Evolutionary conservation across 53 echinoderm and acorn worm species (phyloP).

Genomic region (Holothuria leucospilota): DNA sequence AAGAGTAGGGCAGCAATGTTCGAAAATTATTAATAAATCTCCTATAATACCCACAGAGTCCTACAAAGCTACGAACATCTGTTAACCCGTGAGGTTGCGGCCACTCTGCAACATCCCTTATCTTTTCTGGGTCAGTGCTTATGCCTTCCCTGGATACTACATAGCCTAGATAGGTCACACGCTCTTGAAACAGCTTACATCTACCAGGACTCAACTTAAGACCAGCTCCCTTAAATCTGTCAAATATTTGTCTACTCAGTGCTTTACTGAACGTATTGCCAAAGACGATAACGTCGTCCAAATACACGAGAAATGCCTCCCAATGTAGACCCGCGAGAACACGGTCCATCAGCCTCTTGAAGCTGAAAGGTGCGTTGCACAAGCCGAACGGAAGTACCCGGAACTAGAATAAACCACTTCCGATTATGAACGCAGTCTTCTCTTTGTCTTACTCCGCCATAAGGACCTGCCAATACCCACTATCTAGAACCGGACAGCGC

Average conservation of each 20-base stretch:
- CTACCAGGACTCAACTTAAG: slow-evolving; percentile 60
- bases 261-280: slow-evolving; percentile 52
- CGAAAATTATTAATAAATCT: slow-evolving; percentile 51
- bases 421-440: slow-evolving; percentile 52
- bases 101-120: slow-evolving; percentile 58
- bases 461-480: slow-evolving; percentile 58
- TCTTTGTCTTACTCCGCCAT: slow-evolving; percentile 24
- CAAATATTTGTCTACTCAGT: too few species aligned
- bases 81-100: slow-evolving; percentile 56
- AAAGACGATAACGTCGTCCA: slow-evolving; percentile 68
- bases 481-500: slow-evolving; percentile 24
- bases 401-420: slow-evolving; percentile 50
- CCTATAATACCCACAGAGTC: slow-evolving; percentile 64
- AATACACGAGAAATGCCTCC: slow-evolving; percentile 57
- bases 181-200: slow-evolving; percentile 50
- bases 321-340: slow-evolving; percentile 67
- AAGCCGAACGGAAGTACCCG: slow-evolving; percentile 69
- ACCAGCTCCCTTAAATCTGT: slow-evolving; percentile 3
- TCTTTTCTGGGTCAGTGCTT: slow-evolving; percentile 54
- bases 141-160: slow-evolving; percentile 67
- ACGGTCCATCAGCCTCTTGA: slow-evolving; percentile 67
- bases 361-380: slow-evolving; percentile 64
- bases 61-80: slow-evolving; percentile 62
- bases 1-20: slow-evolving; percentile 49
- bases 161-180: slow-evolving; percentile 67